Percentiles rank a stretch among this genome's conserved stretches.
Evolutionary conservation across 2,113 vertebrate species (phyloP).

Genomic region (Podiceps cristatus): DNA sequence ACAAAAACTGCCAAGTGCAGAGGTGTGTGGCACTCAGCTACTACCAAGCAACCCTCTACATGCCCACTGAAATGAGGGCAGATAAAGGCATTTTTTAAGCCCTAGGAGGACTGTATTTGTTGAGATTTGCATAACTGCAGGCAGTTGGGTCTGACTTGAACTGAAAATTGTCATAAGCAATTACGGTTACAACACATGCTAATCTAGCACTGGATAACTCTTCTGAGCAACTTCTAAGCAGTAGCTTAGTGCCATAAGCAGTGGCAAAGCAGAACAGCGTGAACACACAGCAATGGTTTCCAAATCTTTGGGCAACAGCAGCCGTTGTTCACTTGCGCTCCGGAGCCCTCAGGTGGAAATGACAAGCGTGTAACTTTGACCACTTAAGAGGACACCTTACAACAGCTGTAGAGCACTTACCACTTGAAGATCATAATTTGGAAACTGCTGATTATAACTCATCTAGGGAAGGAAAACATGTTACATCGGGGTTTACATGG

Average conservation of each 20-base stretch:
- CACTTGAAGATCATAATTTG: background rate
- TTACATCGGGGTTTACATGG: background rate
- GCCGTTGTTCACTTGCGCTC: rapidly evolving
- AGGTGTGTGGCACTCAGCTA: background rate
- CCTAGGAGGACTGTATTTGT: background rate
- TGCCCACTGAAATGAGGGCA: background rate
- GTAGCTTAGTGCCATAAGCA: background rate
- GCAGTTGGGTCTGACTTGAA: background rate
- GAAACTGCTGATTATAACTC: background rate
- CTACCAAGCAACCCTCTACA: background rate
- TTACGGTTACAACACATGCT: background rate
- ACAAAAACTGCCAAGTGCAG: background rate
- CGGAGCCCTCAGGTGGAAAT: background rate
- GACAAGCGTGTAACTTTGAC: background rate
- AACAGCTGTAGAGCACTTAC: background rate
- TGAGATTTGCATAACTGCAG: background rate
- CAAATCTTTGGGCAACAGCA: background rate
- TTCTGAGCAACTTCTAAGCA: background rate
- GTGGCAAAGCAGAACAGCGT: background rate
- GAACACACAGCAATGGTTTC: background rate
- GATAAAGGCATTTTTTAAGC: background rate
- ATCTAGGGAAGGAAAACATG: background rate
- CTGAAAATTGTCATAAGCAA: background rate
- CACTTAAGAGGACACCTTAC: background rate
- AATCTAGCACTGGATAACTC: background rate